A percentile compares a stretch with the other conserved stretches of the same genome.
Evolutionary conservation across 2,888 invertebrate species (phyloP).

Genomic region (Scaptomyza cyrtandrae): DNA sequence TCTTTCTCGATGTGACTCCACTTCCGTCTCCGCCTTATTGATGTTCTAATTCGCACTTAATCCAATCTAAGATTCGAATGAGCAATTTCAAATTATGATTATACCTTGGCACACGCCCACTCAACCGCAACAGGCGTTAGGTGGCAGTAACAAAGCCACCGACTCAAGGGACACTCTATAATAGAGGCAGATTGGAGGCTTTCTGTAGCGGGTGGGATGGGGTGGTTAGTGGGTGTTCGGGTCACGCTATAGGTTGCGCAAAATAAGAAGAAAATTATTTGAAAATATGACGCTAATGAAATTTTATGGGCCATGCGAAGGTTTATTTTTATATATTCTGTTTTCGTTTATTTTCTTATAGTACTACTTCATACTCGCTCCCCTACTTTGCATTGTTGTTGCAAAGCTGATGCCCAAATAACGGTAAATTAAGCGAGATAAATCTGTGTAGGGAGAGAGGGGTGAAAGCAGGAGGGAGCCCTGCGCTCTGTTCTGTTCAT

Average conservation of each 20-base stretch:
- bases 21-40: constrained; percentile 67
- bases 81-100: constrained; percentile 82
- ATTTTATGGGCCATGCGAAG: constrained; percentile 81
- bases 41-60: constrained; percentile 81
- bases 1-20: background rate
- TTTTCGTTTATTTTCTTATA: constrained; percentile 55
- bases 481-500: constrained; percentile 3
- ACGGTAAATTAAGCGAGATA: constrained; percentile 79
- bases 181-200: constrained; percentile 44
- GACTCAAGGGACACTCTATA: constrained; percentile 58
- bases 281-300: constrained; percentile 81
- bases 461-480: too few relatives aligned
- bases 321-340: constrained; percentile 76
- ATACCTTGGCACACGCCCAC: constrained; percentile 71
- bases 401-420: constrained; percentile 79
- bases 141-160: constrained; percentile 24
- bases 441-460: constrained; percentile 65
- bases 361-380: constrained; percentile 7
- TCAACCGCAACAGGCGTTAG: constrained; percentile 65
- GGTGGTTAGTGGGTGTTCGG: constrained; percentile 16
- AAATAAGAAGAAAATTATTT: constrained; percentile 74
- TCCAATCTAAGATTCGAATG: constrained; percentile 82
- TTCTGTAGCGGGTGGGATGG: constrained; percentile 1
- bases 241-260: constrained; percentile 54
- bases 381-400: constrained; percentile 57